These are phyloP conservation scores for Oryzias melastigma DNA, from an alignment of 2,113 vertebrate species.

Conservation along the genomic window DNA sequence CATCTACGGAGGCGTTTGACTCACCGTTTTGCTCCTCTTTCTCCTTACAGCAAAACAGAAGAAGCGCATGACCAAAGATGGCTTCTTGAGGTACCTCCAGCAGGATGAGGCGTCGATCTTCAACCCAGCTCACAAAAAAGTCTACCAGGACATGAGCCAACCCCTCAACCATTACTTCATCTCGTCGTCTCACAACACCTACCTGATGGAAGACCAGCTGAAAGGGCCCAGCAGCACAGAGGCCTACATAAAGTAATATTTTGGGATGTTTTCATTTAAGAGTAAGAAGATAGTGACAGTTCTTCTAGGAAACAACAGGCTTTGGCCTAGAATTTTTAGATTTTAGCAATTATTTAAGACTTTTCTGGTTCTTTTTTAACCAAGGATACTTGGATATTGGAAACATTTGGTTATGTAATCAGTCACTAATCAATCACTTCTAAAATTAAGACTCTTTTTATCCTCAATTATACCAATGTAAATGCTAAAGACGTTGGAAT, in stretches of 20 bases:
- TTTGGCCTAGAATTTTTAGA: too few relatives aligned
- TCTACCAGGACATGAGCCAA: slow-evolving; percentile 95
- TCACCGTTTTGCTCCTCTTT: not conserved
- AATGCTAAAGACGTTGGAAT: too few relatives aligned
- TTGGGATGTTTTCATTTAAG: not conserved
- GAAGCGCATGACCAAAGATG: slow-evolving; percentile 87
- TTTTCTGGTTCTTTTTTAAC: too few relatives aligned
- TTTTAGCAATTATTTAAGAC: too few relatives aligned
- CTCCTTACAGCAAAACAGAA: slow-evolving; percentile 80
- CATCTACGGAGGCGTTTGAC: too few relatives aligned
- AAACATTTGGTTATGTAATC: too few relatives aligned
- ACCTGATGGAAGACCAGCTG: slow-evolving; percentile 93
- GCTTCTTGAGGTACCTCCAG: slow-evolving; percentile 90
- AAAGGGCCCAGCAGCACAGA: slow-evolving; percentile 94
- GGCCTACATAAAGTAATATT: slow-evolving; percentile 89
- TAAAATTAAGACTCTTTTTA: too few relatives aligned
- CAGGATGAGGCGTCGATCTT: slow-evolving; percentile 83
- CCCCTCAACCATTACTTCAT: slow-evolving; percentile 93
- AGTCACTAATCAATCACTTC: too few relatives aligned
- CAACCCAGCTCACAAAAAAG: slow-evolving; percentile 75
- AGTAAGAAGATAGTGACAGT: too few relatives aligned
- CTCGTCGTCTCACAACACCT: slow-evolving; percentile 97
- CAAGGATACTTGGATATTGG: too few relatives aligned
- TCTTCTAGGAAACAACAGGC: too few relatives aligned
- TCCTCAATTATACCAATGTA: too few relatives aligned